Percentiles rank a stretch among this genome's conserved stretches.
Conservation (phyloP, 2,888 invertebrate genomes). For the Cenopis cana region DNA sequence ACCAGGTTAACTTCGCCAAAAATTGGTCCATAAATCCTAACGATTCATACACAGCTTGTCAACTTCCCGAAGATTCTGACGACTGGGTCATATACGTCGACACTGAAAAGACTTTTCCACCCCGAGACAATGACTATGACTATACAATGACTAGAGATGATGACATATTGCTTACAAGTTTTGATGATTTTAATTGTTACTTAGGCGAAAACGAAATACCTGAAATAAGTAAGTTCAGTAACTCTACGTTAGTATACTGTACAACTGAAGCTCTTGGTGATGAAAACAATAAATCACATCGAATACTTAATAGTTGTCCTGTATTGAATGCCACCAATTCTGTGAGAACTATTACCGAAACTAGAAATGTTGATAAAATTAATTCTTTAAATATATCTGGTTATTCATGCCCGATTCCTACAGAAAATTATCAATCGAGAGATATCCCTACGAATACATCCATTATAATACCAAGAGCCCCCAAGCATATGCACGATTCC, state of each 20-base stretch:
- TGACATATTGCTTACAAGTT: background rate
- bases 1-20: background rate
- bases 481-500: background rate
- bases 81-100: conserved; percentile 33
- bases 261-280: background rate
- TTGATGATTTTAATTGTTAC: background rate
- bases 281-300: background rate
- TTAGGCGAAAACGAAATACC: background rate
- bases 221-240: background rate
- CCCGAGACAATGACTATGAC: background rate
- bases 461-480: background rate
- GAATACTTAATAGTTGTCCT: background rate
- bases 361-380: background rate
- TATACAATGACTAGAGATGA: background rate
- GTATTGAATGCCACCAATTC: background rate
- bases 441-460: background rate
- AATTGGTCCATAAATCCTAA: conserved; percentile 1
- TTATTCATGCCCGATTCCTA: background rate
- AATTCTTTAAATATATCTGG: background rate
- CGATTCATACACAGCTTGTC: conserved; percentile 14
- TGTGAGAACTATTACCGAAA: background rate
- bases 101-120: background rate
- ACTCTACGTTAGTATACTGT: background rate
- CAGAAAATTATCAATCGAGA: background rate
- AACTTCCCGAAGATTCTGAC: conserved; percentile 15